Conservation (phyloP, 2,888 invertebrate genomes). For the Lacanobia oleracea region DNA sequence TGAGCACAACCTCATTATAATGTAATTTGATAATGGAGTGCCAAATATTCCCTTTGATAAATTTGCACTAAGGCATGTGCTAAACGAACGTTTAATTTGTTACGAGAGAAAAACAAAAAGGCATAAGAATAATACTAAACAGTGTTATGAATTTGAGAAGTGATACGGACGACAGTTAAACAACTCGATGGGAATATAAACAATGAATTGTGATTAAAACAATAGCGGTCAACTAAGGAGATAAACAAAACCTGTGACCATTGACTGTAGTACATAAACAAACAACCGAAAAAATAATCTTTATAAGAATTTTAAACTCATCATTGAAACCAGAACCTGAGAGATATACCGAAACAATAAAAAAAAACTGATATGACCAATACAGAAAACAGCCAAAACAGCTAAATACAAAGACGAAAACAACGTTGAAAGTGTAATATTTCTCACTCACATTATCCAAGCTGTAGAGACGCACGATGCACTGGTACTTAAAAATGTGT, state of each 20-base stretch:
- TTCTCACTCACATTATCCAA: conserved; percentile 53
- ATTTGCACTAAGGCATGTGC: not conserved
- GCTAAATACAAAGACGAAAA: conserved; percentile 11
- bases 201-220: conserved; percentile 13
- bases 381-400: not conserved
- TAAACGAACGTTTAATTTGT: not conserved
- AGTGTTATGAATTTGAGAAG: not conserved
- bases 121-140: conserved; percentile 4
- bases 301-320: conserved; percentile 6
- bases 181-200: conserved; percentile 1
- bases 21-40: not conserved
- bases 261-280: conserved; percentile 1
- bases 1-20: conserved; percentile 12
- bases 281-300: not conserved
- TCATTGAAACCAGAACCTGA: not conserved
- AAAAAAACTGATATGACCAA: not conserved
- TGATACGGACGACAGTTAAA: conserved; percentile 4
- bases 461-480: conserved; percentile 40
- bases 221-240: conserved; percentile 6
- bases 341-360: not conserved
- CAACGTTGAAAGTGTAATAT: conserved; percentile 45
- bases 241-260: conserved; percentile 6
- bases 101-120: not conserved
- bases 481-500: conserved; percentile 63
- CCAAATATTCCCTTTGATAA: conserved; percentile 6